A percentile compares a stretch with the other conserved stretches of the same genome.
phyloP scores from a whole-genome alignment of 2,113 vertebrate genomes.

The Osmerus eperlanus region DNA sequence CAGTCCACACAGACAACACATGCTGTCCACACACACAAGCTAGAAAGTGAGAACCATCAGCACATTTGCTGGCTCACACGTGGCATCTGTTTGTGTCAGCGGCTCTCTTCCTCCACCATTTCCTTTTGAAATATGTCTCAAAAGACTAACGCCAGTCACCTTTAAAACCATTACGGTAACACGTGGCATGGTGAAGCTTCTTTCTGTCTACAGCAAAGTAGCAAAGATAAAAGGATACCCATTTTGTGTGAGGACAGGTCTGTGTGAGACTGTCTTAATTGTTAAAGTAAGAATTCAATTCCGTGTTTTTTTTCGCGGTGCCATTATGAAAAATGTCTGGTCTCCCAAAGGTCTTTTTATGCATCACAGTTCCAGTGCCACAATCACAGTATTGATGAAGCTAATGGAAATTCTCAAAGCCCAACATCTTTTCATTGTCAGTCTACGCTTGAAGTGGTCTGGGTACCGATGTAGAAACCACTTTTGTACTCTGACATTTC shows the following conservation, averaged over 20 bases:
- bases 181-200: too few species aligned
- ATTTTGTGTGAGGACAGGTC: background rate
- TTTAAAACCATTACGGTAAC: too few species aligned
- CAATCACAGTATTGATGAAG: background rate
- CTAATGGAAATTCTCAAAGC: background rate
- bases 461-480: too few species aligned
- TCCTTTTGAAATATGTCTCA: background rate
- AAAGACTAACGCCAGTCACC: too few species aligned
- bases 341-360: too few species aligned
- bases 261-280: background rate
- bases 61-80: background rate
- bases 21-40: background rate
- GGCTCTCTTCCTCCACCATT: background rate
- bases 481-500: too few species aligned
- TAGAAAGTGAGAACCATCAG: too few species aligned
- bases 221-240: background rate
- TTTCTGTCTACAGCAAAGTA: too few species aligned
- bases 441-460: too few species aligned
- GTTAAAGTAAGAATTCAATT: background rate
- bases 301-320: background rate
- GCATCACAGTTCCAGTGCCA: too few species aligned
- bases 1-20: too few species aligned
- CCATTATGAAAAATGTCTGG: too few species aligned
- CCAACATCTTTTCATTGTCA: background rate
- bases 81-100: background rate